Evolutionary conservation across 2,888 invertebrate species (phyloP), one percentile per base, ranked within the genome.

Genomic region (Pimpla rufipes): DNA sequence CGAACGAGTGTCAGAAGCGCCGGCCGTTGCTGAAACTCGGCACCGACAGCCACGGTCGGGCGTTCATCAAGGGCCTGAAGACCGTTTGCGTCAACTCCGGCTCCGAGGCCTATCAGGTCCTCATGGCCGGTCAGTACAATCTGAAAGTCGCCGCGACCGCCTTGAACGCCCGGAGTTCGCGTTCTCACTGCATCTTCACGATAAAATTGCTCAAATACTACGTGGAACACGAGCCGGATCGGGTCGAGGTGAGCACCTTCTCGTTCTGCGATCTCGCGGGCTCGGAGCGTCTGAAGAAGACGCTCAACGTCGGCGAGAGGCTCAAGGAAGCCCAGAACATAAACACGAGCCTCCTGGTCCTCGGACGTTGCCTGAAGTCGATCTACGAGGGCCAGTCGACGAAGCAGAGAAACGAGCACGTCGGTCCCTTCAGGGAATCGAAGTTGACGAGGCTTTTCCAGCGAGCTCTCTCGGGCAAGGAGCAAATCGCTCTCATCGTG

Each of bases 221-320:
- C 81, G 50, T 55, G 57, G 88, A 91, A 83, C 88, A 89, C 76
- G 62, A 78, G 8, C 82, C 93, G 66, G 57, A 93, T 85, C 83
- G 90, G 13, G 90, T 92, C 50, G 86, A 66, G 83, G 89, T 94
- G 0, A 93, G 92, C 89, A 91, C 90, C 0, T 93, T 93, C 83
- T 85, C 93, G 0, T 96, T 99, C 90, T 98, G 98, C 93, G 99
- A 99, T 94, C 94, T 99, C 87, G 99, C 99, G 64, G 99, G 99
- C 0, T 96, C 98, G 8, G 99, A 99, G 93, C 95, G 98, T 1
- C 94, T 96, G 1, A 96, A 96, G 70, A 97, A 97, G 90, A 98
- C 98, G 0, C 94, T 96, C 59, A 97, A 97, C 92, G 95, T 95
- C 5, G 98, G 98, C 37, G 95, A 96, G 3, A 94, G 98, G 11